phyloP scores from a whole-genome alignment of 2,888 invertebrate genomes.

The Liodrosophila aerea region DNA sequence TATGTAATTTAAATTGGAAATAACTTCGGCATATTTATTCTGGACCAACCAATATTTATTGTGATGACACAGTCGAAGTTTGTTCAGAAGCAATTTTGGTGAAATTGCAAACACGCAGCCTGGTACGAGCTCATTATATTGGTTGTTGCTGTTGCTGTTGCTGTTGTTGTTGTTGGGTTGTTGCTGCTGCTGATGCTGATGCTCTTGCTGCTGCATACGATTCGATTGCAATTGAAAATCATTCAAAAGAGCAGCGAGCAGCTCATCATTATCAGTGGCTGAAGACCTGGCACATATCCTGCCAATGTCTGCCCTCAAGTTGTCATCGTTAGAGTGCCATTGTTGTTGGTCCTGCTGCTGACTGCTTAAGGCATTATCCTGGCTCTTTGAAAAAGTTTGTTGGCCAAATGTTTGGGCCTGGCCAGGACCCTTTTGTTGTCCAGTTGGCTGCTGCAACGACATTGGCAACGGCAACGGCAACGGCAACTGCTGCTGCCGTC shows the following conservation, averaged over 20 bases:
- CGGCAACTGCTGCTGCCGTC: conserved; percentile 49
- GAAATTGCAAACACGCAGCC: conserved; percentile 76
- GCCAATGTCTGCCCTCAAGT: conserved; percentile 48
- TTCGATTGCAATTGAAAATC: conserved; percentile 81
- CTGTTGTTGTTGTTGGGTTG: neutral
- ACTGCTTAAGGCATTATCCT: conserved; percentile 76
- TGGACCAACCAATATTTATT: conserved; percentile 83
- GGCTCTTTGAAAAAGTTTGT: conserved; percentile 67
- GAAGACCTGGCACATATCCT: conserved; percentile 63
- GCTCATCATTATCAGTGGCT: conserved; percentile 81
- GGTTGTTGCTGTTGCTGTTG: conserved; percentile 24
- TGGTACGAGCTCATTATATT: conserved; percentile 67
- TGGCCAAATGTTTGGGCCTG: conserved; percentile 72
- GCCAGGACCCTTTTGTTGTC: conserved; percentile 65
- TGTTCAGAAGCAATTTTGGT: conserved; percentile 82
- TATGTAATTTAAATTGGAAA: conserved; percentile 82
- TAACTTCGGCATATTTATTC: conserved; percentile 83
- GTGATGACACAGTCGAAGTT: conserved; percentile 82
- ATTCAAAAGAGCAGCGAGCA: conserved; percentile 81
- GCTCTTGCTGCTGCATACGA: conserved; percentile 50
- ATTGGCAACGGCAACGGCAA: conserved; percentile 11
- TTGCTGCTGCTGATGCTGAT: conserved; percentile 17
- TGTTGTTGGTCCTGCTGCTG: conserved; percentile 51
- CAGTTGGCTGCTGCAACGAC: conserved; percentile 57
- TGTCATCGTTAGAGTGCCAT: conserved; percentile 72